Base-by-base conservation (phyloP, 2,113 vertebrate genomes). In the Neolamprologus falcicula region DNA sequence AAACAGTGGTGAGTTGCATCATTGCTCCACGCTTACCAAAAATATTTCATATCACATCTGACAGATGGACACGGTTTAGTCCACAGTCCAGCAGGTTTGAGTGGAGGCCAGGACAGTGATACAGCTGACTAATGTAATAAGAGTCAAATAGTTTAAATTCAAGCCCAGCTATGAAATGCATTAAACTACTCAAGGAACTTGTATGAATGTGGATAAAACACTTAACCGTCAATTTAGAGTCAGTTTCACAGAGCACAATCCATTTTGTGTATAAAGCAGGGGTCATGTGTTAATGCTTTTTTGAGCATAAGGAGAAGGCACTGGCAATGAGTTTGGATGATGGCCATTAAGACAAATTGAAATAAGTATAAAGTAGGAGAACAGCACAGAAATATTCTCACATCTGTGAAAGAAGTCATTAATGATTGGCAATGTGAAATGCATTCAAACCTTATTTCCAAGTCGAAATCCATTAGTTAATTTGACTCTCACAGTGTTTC, bases 261-360 rank as follows among this genome's bases (percentile, higher is more conserved):
- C 82, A 61, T 40, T 79, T 85, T 78, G 59, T 86, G 84, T 71
- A 8, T 53, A 54, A 85, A 61, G 52, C 24, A 54, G 83, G 11
- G 84, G 88, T 92, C 82, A 37, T 83, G 82, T 85, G 61, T 90
- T 83, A 87, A 93, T 93, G 78, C 80, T 82, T 92, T 90, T 82
- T 89, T 10, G 7, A 40, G 82, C 81, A 89, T 53, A 45, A 88
- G 54, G 76, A 86, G 81, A 63, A 84, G 42, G 57, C 61, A 78
- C 17, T 37, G 53, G 78, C 76, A 88, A 33, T 82, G 35, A 79
- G 81, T 76, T 71, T 83, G 28, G 86, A 88, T 7, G 28, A 80
- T 7, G 26, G 50, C 80, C 89, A 93, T 92, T 87, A 88, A 83
- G 45, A 45, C 52, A 87, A 92, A 93, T 73, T 87, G 53, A 68